phyloP scores from a whole-genome alignment of 2,888 invertebrate species.

The Morpho helenor region DNA sequence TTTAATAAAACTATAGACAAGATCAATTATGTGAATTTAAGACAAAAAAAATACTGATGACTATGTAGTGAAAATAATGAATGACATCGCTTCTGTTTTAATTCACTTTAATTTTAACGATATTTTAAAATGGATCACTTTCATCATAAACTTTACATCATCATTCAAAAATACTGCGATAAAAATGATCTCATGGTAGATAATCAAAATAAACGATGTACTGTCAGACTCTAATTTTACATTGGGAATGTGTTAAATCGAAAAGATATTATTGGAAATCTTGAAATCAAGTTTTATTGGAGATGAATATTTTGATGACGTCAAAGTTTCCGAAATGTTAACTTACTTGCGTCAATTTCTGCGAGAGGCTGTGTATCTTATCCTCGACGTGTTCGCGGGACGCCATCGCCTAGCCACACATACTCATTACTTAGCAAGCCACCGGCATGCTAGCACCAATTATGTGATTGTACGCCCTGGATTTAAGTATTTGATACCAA shows the following conservation, averaged over 20 bases:
- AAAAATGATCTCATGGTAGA: not conserved
- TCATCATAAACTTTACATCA: not conserved
- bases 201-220: not conserved
- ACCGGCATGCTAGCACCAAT: conserved; percentile 50
- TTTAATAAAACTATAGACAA: not conserved
- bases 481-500: not conserved
- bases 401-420: conserved; percentile 83
- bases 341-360: conserved; percentile 87
- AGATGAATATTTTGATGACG: conserved; percentile 6
- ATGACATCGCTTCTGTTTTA: too few relatives aligned
- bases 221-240: too few relatives aligned
- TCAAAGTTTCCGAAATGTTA: conserved; percentile 22
- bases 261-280: too few relatives aligned
- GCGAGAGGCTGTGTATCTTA: conserved; percentile 85
- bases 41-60: too few relatives aligned
- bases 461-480: conserved; percentile 53
- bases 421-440: conserved; percentile 68
- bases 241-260: too few relatives aligned
- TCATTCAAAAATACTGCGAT: not conserved
- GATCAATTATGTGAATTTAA: not conserved
- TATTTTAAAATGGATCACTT: too few relatives aligned
- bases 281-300: too few relatives aligned
- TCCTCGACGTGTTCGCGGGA: conserved; percentile 85
- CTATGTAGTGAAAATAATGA: too few relatives aligned
- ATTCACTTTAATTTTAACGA: too few relatives aligned